Evolutionary conservation across 2,113 vertebrate genomes (phyloP).

Genomic region (Zosterops hypoxanthus): DNA sequence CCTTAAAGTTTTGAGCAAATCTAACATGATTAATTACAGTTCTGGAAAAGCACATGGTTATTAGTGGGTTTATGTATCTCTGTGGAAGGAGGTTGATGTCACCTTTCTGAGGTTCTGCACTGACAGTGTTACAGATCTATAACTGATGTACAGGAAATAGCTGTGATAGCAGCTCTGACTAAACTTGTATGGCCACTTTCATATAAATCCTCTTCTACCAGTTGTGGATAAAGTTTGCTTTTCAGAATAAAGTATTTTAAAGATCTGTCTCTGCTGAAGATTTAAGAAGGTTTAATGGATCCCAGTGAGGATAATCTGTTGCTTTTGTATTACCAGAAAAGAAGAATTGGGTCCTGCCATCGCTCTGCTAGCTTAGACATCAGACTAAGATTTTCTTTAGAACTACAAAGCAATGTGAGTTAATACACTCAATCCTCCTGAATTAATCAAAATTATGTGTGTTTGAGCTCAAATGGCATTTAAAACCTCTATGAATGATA

Average conservation of each 20-base stretch:
- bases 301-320: neutral
- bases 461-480: neutral
- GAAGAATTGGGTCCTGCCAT: neutral
- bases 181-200: neutral
- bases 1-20: neutral
- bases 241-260: neutral
- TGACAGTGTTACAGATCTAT: neutral
- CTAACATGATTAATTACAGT: neutral
- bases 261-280: neutral
- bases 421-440: neutral
- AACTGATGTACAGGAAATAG: neutral
- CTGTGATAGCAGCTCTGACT: neutral
- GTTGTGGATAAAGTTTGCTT: neutral
- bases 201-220: neutral
- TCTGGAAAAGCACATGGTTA: neutral
- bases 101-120: neutral
- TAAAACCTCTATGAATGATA: neutral
- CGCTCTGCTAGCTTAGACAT: neutral
- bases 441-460: neutral
- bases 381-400: neutral
- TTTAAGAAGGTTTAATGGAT: neutral
- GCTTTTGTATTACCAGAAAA: neutral
- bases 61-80: neutral
- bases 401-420: neutral
- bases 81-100: neutral